Conservation (phyloP, 1,140 invertebrate species). For the Heliconius melpomene region DNA sequence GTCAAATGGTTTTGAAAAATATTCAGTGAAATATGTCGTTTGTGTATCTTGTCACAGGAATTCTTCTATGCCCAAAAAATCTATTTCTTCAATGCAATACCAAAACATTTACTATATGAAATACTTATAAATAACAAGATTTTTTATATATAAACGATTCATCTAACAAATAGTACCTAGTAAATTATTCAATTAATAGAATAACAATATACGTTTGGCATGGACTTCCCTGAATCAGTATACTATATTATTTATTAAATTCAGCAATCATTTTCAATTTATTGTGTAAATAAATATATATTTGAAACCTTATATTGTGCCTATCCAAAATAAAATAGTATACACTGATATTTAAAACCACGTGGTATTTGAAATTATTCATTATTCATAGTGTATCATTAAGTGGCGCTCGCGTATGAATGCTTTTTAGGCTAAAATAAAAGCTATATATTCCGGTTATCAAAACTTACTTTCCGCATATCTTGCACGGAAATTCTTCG, state of each 20-base stretch:
- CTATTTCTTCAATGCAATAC: slow-evolving; percentile 15
- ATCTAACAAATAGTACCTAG: slow-evolving; percentile 17
- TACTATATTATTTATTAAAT: slow-evolving; percentile 3
- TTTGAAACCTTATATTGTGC: slow-evolving; percentile 27
- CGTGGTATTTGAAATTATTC: slow-evolving; percentile 18
- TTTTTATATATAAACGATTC: slow-evolving; percentile 14
- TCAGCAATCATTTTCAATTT: neutral
- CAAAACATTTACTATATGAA: slow-evolving; percentile 25
- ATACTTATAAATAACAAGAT: slow-evolving; percentile 28
- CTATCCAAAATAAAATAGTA: slow-evolving; percentile 29
- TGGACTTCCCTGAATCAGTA: slow-evolving; percentile 4
- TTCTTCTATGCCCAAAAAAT: slow-evolving; percentile 42
- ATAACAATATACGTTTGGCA: neutral
- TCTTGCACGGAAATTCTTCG: slow-evolving; percentile 94
- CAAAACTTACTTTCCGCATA: slow-evolving; percentile 98
- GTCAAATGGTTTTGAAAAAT: neutral
- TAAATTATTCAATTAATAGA: slow-evolving; percentile 4
- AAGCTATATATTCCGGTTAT: slow-evolving; percentile 59
- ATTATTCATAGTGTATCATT: slow-evolving; percentile 29
- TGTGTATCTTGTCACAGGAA: slow-evolving; percentile 44
- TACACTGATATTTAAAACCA: slow-evolving; percentile 37
- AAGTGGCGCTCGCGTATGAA: slow-evolving; percentile 60
- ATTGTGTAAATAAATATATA: slow-evolving; percentile 1
- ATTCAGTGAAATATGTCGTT: neutral
- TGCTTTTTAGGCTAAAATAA: slow-evolving; percentile 43